Conservation (phyloP, 2,113 vertebrate genomes). For the Heterochromis multidens region DNA sequence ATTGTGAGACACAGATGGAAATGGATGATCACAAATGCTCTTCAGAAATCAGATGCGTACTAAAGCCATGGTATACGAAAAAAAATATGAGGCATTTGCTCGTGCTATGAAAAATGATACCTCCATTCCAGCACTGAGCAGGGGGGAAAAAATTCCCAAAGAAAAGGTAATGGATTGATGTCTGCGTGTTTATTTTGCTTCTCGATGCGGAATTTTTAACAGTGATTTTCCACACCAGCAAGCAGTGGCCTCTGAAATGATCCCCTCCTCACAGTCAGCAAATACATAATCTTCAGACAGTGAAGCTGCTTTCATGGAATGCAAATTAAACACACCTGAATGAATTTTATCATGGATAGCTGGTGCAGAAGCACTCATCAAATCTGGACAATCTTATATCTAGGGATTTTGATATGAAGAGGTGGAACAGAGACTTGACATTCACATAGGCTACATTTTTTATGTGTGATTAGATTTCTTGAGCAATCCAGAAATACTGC, state of each 20-base stretch:
- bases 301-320: constrained; percentile 21
- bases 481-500: neutral
- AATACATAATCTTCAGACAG: constrained; percentile 40
- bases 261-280: constrained; percentile 18
- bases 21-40: neutral
- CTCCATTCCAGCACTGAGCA: neutral
- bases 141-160: neutral
- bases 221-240: constrained; percentile 57
- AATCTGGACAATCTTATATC: neutral
- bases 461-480: neutral
- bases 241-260: constrained; percentile 36
- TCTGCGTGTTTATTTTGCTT: constrained; percentile 48
- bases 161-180: constrained; percentile 47
- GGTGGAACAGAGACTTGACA: neutral
- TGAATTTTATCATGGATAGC: neutral
- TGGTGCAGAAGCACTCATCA: neutral
- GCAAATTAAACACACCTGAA: constrained; percentile 47
- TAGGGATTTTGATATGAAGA: neutral
- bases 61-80: neutral
- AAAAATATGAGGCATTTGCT: neutral
- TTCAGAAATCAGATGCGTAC: constrained; percentile 14
- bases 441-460: neutral
- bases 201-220: constrained; percentile 22
- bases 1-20: neutral
- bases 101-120: constrained; percentile 29